These are phyloP conservation scores for Drosophila kanekoi DNA, from an alignment of 2,888 invertebrate genomes.

Conservation along the genomic window DNA sequence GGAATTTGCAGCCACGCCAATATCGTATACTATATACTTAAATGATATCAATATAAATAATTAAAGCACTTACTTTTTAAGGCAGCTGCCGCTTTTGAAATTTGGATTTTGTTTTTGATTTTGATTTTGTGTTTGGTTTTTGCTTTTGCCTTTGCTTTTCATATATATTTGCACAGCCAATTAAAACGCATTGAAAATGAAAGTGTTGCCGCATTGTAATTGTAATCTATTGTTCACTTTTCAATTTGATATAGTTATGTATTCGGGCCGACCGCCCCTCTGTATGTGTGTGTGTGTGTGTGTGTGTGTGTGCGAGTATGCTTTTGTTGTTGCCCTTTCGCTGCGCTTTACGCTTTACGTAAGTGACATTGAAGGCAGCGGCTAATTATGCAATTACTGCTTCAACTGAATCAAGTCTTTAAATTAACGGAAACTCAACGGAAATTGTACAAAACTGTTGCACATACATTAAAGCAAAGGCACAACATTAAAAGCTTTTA, in stretches of 20 bases:
- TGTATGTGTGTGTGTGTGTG: constrained; percentile 16
- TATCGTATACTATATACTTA: constrained; percentile 20
- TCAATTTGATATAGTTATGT: constrained; percentile 74
- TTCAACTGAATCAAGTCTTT: constrained; percentile 23
- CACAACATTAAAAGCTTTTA: constrained; percentile 8
- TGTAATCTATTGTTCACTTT: constrained; percentile 58
- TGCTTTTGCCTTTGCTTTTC: constrained; percentile 16
- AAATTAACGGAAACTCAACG: constrained; percentile 29
- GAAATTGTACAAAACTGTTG: constrained; percentile 22
- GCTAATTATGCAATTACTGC: constrained; percentile 73
- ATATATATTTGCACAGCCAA: constrained; percentile 45
- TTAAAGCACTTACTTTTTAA: constrained; percentile 44
- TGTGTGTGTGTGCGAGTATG: constrained; percentile 12
- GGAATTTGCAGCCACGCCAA: constrained; percentile 38
- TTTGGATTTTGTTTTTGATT: constrained; percentile 24
- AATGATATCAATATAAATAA: constrained; percentile 43
- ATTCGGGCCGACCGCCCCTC: constrained; percentile 32
- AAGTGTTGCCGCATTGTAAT: constrained; percentile 62
- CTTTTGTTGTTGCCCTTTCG: constrained; percentile 56
- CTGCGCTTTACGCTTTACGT: constrained; percentile 65
- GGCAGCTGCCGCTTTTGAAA: constrained; percentile 28
- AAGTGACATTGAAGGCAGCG: constrained; percentile 55
- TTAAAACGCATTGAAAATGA: constrained; percentile 70
- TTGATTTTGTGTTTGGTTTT: constrained; percentile 2
- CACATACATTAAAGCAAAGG: constrained; percentile 12